A percentile compares a stretch with the other conserved stretches of the same genome.
Evolutionary conservation across 2,797 vertebrate species (phyloP).

Genomic region (Sebastes oblongus): DNA sequence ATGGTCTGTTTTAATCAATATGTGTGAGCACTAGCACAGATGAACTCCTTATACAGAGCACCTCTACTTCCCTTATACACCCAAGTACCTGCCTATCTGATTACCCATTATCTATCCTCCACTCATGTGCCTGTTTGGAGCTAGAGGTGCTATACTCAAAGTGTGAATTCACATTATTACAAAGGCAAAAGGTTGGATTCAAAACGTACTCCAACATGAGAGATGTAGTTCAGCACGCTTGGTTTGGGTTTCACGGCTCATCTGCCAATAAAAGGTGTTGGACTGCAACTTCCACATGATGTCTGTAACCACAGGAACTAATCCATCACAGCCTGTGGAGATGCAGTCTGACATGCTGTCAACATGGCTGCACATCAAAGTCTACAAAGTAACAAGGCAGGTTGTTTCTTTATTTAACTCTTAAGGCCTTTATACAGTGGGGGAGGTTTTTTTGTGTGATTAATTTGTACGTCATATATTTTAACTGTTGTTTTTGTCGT

Average conservation of each 20-base stretch:
- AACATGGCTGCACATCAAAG: slow-evolving; percentile 63
- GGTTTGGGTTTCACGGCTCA: slow-evolving; percentile 18
- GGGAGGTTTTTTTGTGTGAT: neutral
- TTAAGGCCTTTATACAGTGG: neutral
- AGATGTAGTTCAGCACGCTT: neutral
- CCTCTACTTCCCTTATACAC: neutral
- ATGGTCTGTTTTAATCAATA: slow-evolving; percentile 79
- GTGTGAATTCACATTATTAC: neutral
- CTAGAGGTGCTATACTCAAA: neutral
- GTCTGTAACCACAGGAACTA: slow-evolving; percentile 61
- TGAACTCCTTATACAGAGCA: slow-evolving; percentile 33
- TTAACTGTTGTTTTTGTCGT: neutral
- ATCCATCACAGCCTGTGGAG: slow-evolving; percentile 61
- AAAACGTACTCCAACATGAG: neutral
- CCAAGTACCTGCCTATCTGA: neutral
- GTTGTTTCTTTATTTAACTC: neutral
- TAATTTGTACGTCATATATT: neutral
- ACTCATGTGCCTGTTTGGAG: neutral
- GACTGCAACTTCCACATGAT: slow-evolving; percentile 35
- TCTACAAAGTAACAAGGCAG: slow-evolving; percentile 21
- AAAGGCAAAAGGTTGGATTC: neutral
- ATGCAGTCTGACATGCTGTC: slow-evolving; percentile 67
- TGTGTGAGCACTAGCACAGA: slow-evolving; percentile 52
- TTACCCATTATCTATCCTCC: slow-evolving; percentile 9
- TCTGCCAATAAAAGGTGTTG: slow-evolving; percentile 44